Percentiles rank a stretch among this genome's conserved stretches.
phyloP scores from a whole-genome alignment of 2,888 invertebrate species.

The Dexiosoma caninum region DNA sequence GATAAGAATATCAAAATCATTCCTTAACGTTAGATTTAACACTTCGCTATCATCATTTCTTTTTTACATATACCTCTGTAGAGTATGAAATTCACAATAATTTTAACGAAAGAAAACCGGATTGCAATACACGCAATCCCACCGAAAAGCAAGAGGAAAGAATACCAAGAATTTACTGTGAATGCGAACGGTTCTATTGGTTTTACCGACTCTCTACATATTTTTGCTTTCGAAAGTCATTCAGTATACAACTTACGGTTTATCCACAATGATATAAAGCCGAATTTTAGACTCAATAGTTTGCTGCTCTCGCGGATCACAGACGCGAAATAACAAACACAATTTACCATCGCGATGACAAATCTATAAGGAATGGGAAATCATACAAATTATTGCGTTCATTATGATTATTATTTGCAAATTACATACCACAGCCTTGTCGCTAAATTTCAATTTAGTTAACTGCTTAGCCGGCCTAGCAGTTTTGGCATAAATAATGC shows the following conservation, averaged over 20 bases:
- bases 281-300: conserved; percentile 88
- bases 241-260: conserved; percentile 68
- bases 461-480: conserved; percentile 87
- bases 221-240: no score
- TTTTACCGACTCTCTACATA: no score
- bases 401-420: neutral
- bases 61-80: no score
- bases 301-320: conserved; percentile 87
- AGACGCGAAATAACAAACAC: conserved; percentile 88
- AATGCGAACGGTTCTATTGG: no score
- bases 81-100: no score
- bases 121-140: no score
- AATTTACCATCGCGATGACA: conserved; percentile 88
- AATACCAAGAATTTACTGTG: no score
- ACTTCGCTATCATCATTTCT: no score
- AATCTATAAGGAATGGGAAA: conserved; percentile 80
- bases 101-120: no score
- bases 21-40: no score
- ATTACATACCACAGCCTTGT: conserved; percentile 81
- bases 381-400: neutral
- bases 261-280: conserved; percentile 78
- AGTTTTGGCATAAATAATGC: conserved; percentile 87
- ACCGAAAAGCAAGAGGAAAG: no score
- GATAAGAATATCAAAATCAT: no score
- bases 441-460: conserved; percentile 89